phyloP scores from a whole-genome alignment of 2,888 invertebrate species.

The Cetonia aurata region DNA sequence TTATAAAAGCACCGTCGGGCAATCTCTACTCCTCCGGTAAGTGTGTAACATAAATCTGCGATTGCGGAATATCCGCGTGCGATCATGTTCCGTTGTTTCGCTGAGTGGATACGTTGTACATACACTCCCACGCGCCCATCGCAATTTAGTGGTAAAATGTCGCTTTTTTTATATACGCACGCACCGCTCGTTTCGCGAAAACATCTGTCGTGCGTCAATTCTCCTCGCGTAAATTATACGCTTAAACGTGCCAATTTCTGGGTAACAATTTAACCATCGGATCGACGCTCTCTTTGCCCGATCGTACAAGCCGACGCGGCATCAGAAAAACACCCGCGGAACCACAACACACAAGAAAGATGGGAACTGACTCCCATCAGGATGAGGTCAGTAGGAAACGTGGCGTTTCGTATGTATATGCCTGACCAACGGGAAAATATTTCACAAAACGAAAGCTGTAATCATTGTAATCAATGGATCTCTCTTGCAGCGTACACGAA shows the following conservation, averaged over 20 bases:
- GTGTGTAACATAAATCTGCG: slow-evolving; percentile 33
- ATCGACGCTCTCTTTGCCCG: background rate
- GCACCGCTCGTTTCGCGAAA: slow-evolving; percentile 23
- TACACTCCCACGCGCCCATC: slow-evolving; percentile 38
- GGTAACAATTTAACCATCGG: slow-evolving; percentile 31
- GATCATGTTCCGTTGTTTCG: slow-evolving; percentile 43
- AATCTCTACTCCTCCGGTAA: slow-evolving; percentile 1
- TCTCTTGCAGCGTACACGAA: slow-evolving; percentile 12
- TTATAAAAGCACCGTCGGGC: slow-evolving; percentile 32
- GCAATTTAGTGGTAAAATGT: slow-evolving; percentile 38
- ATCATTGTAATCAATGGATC: slow-evolving; percentile 39
- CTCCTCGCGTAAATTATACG: slow-evolving; percentile 38
- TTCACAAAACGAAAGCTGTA: slow-evolving; percentile 37
- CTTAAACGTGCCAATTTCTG: slow-evolving; percentile 39
- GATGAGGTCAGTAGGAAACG: slow-evolving; percentile 37
- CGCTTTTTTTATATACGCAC: slow-evolving; percentile 30
- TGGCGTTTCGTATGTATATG: background rate
- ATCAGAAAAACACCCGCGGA: slow-evolving; percentile 15
- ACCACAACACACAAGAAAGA: slow-evolving; percentile 22
- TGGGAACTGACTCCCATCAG: slow-evolving; percentile 19
- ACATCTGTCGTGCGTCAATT: slow-evolving; percentile 43
- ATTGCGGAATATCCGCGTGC: slow-evolving; percentile 28
- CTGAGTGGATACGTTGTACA: background rate
- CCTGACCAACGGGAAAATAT: slow-evolving; percentile 32
- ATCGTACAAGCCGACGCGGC: background rate